Base-by-base conservation (phyloP, 2,888 invertebrate genomes). In the Mesoligia furuncula region DNA sequence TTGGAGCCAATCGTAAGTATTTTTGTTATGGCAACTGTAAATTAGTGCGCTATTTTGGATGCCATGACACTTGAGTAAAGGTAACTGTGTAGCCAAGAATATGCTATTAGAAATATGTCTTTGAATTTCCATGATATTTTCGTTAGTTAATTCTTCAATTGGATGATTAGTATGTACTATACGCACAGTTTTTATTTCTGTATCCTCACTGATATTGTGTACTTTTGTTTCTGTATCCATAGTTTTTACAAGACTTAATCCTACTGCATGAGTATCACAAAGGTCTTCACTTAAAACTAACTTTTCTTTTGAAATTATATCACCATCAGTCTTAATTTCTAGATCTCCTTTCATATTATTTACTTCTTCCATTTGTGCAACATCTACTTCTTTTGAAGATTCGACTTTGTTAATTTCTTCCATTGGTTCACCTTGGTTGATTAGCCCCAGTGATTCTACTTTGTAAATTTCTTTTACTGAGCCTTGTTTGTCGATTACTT, bases 1-100 rank as follows among this genome's bases (percentile, higher is more conserved):
- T 75, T 86, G 75, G 2, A 93, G 78, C 87, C 92, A 91, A 1
- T 78, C 45, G 65, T 84, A 89, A 45, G 91, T 89, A 20, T 87
- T 85, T 80, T 92, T 87, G 42, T 89, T 90, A 59, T 93, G 89
- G 84, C 95, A 95, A 81, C 88, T 90, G 72, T 95, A 95, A 0
- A 93, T 68, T 0, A 95, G 45, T 0, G 85, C 90, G 78, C 92
- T 92, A 83, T 93, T 88, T 89, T 92, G 84, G 1, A 93, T 82
- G 2, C 95, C 95, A 62, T 93, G 90, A 83, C 94, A 95, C 80
- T 93, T 91, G 0, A 95, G 82, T 27, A 90, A 71, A 2, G 95
- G 94, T 73, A 94, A 84, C 17, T 85, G 80, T 20, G 80, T 69
- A 0, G 68, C 45, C 4, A 85, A 71, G 13, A 90, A 86, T 77